phyloP scores from a whole-genome alignment of 92 coral and sea anemone species.

The Montipora capitata region DNA sequence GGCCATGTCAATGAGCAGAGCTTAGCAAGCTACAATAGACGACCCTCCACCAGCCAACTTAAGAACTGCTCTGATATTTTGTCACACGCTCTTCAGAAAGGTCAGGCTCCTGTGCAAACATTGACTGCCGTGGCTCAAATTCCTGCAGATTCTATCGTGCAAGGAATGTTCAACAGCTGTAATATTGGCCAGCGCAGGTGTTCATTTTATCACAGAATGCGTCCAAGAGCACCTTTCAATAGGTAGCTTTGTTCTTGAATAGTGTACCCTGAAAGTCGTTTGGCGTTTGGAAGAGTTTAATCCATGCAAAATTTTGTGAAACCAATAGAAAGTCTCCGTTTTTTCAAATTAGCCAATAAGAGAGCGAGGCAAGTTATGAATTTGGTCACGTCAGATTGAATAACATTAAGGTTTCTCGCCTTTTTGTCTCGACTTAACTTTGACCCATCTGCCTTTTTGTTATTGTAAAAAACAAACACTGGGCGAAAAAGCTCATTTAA shows the following conservation, averaged over 20 bases:
- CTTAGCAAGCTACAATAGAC: constrained; percentile 40
- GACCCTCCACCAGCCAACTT: constrained; percentile 57
- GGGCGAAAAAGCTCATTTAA: too few relatives aligned
- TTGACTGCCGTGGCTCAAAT: constrained; percentile 10
- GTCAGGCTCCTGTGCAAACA: constrained; percentile 24
- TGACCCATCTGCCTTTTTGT: neutral
- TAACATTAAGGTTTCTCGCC: neutral
- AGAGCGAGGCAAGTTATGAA: neutral
- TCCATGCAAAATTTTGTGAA: neutral
- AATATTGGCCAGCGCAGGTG: constrained; percentile 50
- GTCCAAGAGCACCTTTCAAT: neutral
- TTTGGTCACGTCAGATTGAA: neutral
- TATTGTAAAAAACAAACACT: too few relatives aligned
- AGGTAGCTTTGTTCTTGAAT: neutral
- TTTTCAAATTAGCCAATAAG: neutral
- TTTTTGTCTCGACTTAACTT: neutral
- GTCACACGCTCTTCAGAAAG: constrained; percentile 42
- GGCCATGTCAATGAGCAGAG: constrained; percentile 66
- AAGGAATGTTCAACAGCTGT: constrained; percentile 44
- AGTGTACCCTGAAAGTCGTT: neutral
- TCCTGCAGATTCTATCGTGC: constrained; percentile 14
- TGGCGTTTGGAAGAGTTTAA: neutral
- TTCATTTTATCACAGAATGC: constrained; percentile 30
- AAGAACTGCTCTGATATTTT: constrained; percentile 52
- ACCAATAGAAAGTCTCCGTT: neutral